Base-by-base conservation (phyloP, 1,140 invertebrate species). In the Penaeus chinensis region DNA sequence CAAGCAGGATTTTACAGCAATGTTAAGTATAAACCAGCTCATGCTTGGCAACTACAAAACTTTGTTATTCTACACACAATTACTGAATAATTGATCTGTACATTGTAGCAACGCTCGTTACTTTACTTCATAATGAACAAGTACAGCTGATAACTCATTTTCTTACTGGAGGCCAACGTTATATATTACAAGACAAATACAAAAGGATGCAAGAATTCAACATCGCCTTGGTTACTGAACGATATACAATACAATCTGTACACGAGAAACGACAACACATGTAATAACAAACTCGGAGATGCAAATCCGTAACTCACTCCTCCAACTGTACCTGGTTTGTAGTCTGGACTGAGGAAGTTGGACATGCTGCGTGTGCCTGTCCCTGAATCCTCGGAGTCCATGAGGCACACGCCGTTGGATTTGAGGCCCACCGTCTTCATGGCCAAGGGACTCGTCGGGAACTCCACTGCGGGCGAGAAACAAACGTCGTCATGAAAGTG, bases 381-480 rank as follows among this genome's bases (percentile, higher is more conserved):
- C 2, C n/a, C 27, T 24, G 60, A 47, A 60, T 87, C 86, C 16
- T 87, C 80, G n/a, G 80, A 22, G 66, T 87, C 86, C 54, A 87
- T 18, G 80, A 87, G 82, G 60, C 86, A 87, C 54, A 87, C 86
- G 37, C 86, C 86, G 37, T 60, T 76, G 20, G 18, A 20, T 20
- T 54, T 82, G 47, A 22, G 11, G 27, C 80, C 60, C 13, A 42
- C 81, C 27, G 32, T 63, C 71, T 87, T 87, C 66, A 82, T 65
- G 7, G 86, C 80, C 22, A 27, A 62, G 20, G 86, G 86, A 65
- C 86, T 87, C 8, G 80, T 87, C 24, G 86, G 80, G 42, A 87
- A 87, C 60, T 87, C 86, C 19, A 87, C 86, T 87, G 80, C 76
- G 82, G 76, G 66, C 11, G 20, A 11, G 69, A 42, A 47, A 83